These are phyloP conservation scores for Synergus laeviventris DNA, from an alignment of 2,888 invertebrate genomes.

Conservation along the genomic window DNA sequence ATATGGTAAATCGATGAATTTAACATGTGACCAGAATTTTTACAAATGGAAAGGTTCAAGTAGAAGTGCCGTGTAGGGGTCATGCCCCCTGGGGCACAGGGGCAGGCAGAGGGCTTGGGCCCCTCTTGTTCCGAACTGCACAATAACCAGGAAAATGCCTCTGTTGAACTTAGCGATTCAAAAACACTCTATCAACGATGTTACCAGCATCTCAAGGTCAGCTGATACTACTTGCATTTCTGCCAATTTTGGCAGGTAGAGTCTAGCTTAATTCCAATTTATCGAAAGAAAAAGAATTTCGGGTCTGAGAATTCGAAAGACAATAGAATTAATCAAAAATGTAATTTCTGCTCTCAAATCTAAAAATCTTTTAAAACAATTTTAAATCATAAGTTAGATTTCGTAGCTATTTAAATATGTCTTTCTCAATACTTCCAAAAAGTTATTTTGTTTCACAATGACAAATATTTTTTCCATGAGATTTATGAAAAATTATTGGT, in stretches of 20 bases:
- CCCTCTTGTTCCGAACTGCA: slow-evolving; percentile 72
- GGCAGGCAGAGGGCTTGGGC: slow-evolving; percentile 71
- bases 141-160: slow-evolving; percentile 66
- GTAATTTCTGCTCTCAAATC: too few species aligned
- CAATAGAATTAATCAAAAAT: too few species aligned
- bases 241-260: slow-evolving; percentile 11
- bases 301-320: background rate
- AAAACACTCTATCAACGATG: slow-evolving; percentile 68
- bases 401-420: too few species aligned
- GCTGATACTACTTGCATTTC: slow-evolving; percentile 56
- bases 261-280: slow-evolving; percentile 15
- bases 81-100: slow-evolving; percentile 74
- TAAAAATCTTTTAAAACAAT: too few species aligned
- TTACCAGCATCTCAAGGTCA: slow-evolving; percentile 75
- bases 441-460: too few species aligned
- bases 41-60: slow-evolving; percentile 51
- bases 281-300: slow-evolving; percentile 7
- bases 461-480: too few species aligned
- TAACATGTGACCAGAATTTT: slow-evolving; percentile 33
- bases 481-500: too few species aligned
- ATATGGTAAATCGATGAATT: slow-evolving; percentile 26
- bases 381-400: too few species aligned
- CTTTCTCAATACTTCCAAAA: too few species aligned
- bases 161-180: slow-evolving; percentile 57
- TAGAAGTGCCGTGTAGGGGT: slow-evolving; percentile 59